Evolutionary conservation across 2,797 vertebrate species (phyloP).

Genomic region (Enteromius paludinosus): DNA sequence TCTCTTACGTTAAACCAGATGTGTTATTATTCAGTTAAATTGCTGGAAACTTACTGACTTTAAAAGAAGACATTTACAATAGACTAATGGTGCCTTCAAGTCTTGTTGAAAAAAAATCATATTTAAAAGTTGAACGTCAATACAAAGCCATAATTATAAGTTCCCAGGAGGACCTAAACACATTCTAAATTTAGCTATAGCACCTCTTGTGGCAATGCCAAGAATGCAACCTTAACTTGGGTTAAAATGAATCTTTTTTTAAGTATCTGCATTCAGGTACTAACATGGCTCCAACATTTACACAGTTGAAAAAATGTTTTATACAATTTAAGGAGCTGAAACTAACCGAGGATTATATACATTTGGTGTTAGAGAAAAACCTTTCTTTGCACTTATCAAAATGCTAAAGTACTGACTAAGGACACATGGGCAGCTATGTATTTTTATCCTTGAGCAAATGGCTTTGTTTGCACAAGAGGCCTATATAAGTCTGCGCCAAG

Average conservation of each 20-base stretch:
- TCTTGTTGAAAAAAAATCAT: no score
- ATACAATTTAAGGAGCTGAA: conserved; percentile 23
- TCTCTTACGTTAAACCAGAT: background rate
- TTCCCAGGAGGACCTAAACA: background rate
- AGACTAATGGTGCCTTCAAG: background rate
- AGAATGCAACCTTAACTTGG: background rate
- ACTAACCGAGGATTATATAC: conserved; percentile 2
- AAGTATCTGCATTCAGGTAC: conserved; percentile 1
- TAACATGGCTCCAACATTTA: background rate
- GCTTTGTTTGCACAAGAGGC: conserved; percentile 58
- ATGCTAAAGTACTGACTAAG: conserved; percentile 22
- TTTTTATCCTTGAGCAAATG: conserved; percentile 52
- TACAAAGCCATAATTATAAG: background rate
- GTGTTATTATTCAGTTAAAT: background rate
- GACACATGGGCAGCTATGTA: conserved; percentile 37
- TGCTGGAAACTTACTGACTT: background rate
- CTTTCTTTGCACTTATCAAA: background rate
- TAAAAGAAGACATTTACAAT: background rate
- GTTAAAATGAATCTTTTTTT: background rate
- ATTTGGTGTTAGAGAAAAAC: background rate
- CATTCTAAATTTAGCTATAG: background rate
- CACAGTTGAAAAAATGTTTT: background rate
- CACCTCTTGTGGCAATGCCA: background rate
- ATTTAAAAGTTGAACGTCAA: no score
- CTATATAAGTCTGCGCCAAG: conserved; percentile 56